A percentile compares a stretch with the other conserved stretches of the same genome.
phyloP scores from a whole-genome alignment of 64 coral and sea anemone species.

The Anthopleura sola region DNA sequence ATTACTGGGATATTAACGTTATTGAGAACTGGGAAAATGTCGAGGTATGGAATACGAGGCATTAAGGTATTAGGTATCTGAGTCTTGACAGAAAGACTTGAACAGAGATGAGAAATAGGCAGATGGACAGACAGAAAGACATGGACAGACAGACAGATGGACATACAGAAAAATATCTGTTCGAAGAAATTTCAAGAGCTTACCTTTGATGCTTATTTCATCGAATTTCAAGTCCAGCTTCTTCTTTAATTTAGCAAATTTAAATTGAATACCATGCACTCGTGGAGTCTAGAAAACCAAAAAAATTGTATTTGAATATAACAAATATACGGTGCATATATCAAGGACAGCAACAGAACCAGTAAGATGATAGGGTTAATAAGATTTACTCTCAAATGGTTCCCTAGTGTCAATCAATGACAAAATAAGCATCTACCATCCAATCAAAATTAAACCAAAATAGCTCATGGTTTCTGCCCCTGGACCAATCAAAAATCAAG shows the following conservation, averaged over 20 bases:
- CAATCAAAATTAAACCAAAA: not conserved
- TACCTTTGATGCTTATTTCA: constrained; percentile 45
- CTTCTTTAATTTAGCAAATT: constrained; percentile 35
- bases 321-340: not conserved
- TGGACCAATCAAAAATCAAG: not conserved
- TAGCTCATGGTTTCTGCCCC: not conserved
- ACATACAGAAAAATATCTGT: not conserved
- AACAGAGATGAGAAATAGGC: not conserved
- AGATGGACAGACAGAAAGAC: not conserved
- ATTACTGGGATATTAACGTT: no score
- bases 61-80: no score
- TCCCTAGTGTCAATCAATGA: no score
- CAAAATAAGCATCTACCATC: no score
- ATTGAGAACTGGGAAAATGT: no score
- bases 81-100: no score
- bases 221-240: constrained; percentile 48
- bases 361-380: no score
- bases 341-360: not conserved
- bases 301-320: not conserved
- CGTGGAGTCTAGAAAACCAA: constrained; percentile 29
- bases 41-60: no score
- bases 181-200: not conserved
- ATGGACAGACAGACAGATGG: not conserved
- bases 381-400: not conserved
- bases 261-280: constrained; percentile 51